Base-by-base conservation (phyloP, 2,888 invertebrate genomes). In the Tenthredo amoena region DNA sequence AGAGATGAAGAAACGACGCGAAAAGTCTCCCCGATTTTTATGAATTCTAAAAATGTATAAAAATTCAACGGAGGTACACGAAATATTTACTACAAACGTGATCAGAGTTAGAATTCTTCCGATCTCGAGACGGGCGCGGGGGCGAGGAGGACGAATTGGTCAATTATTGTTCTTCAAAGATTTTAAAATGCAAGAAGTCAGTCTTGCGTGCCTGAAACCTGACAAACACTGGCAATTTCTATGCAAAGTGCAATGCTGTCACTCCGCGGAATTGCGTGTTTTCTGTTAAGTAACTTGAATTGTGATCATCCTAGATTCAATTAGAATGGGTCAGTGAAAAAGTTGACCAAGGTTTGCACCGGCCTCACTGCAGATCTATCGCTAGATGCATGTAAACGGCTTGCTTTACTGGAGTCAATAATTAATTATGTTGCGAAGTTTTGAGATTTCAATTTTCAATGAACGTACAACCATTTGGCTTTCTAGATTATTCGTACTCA, bases 171-270 rank as follows among this genome's bases (percentile, higher is more conserved):
- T 43, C 43, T 43, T 26, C n/a, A 65, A 65, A 62, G 62, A 37
- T 62, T 40, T 81, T 81, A 40, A 81, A 81, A 81, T 81, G 58
- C 81, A 81, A 65, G 81, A 43, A 62, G 62, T 31, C 6, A 58
- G 81, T 74, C 40, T 81, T 62, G 81, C 65, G 58, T 81, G 81
- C 34, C 62, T 55, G 81, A 77, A 77, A 34, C 58, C 37, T 26
- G 68, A 71, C 68, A 65, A 83, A 83, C 47, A 15, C 21, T 68
- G 65, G 65, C 68, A 31, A 83, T 83, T 83, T 50, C 83, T 83
- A 83, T 83, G 83, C 83, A 83, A 83, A 83, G 83, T 68, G 71
- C 83, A 83, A 47, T 26, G 68, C 83, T 68, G 83, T 68, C 71
- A 68, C 68, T 83, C 18, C 26, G 21, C 12, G n/a, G 50, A 83